Base-by-base conservation (phyloP, 2,113 vertebrate genomes). In the Dasypus novemcinctus region DNA sequence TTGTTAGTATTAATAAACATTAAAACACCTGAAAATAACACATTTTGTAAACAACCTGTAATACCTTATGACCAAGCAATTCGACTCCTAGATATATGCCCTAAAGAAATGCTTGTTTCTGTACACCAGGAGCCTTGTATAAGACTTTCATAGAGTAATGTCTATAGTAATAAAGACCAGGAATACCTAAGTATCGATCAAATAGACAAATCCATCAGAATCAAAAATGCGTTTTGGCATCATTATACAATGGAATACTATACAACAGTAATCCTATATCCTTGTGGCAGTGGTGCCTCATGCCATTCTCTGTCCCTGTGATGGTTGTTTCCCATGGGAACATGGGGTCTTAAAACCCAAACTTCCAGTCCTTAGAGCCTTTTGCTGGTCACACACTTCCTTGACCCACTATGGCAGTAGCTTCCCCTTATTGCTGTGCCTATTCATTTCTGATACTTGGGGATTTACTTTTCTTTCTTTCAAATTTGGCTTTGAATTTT, bases 91-190 rank as follows among this genome's bases (percentile, higher is more conserved):
- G 38, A 52, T 15, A 41, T 57, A 69, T 27, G 66, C 59, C 9
- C 5, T 71, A 83, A 91, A 46, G 41, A 84, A 84, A 41, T 43
- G 17, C 25, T 88, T 91, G 46, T 31, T 92, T 95, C 88, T 78
- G 17, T 76, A 9, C 4, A 31, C 9, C 64, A 72, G 33, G 8
- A 14, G 7, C 82, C n/a, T 43, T 87, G 41, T 54, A 49, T 59
- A 64, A 88, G 29, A 38, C 7, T 78, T 89, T 68, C 5, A 41
- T 31, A 72, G 63, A 86, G 21, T 43, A 79, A 25, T 80, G 18
- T 52, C 41, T 76, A 9, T 69, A 43, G 87, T 92, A 69, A 63
- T 31, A 79, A 78, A 69, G 71, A 33, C 41, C 14, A 92, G 36
- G 72, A 92, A 57, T 36, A 80, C 23, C 4, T 9, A 61, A 31